phyloP scores from a whole-genome alignment of 2,888 invertebrate species.

The Timema podura region DNA sequence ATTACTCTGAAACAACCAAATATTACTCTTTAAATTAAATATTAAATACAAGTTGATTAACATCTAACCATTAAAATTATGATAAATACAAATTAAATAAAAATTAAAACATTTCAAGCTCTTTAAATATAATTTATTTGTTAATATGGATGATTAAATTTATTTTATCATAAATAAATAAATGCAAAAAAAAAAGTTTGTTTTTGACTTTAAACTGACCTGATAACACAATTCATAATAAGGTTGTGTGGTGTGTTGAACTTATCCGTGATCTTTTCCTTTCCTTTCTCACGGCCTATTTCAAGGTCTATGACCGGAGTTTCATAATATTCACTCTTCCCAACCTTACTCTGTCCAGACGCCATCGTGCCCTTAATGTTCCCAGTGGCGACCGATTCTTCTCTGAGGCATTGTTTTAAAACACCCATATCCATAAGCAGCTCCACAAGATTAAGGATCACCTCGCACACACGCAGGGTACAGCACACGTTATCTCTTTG shows the following conservation, averaged over 20 bases:
- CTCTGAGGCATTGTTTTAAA: conserved; percentile 55
- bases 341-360: not conserved
- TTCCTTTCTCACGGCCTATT: conserved; percentile 8
- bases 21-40: too few relatives aligned
- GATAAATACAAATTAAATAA: not conserved
- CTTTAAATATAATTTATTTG: too few relatives aligned
- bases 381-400: conserved; percentile 45
- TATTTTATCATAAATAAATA: too few relatives aligned
- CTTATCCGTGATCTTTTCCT: conserved; percentile 7
- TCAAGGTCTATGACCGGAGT: not conserved
- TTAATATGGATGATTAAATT: too few relatives aligned
- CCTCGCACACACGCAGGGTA: conserved; percentile 86
- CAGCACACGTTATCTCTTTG: conserved; percentile 79
- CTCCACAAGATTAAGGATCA: conserved; percentile 87
- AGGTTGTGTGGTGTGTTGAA: conserved; percentile 60
- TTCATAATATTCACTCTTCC: not conserved
- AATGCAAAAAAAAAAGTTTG: too few relatives aligned
- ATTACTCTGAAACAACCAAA: conserved; percentile 59
- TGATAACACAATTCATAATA: conserved; percentile 62
- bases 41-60: not conserved
- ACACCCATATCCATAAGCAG: conserved; percentile 87
- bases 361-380: not conserved
- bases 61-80: not conserved
- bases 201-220: conserved; percentile 37
- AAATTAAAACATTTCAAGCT: not conserved